These are phyloP conservation scores for Nixonia krombeini DNA, from an alignment of 1,140 invertebrate genomes.

Conservation along the genomic window DNA sequence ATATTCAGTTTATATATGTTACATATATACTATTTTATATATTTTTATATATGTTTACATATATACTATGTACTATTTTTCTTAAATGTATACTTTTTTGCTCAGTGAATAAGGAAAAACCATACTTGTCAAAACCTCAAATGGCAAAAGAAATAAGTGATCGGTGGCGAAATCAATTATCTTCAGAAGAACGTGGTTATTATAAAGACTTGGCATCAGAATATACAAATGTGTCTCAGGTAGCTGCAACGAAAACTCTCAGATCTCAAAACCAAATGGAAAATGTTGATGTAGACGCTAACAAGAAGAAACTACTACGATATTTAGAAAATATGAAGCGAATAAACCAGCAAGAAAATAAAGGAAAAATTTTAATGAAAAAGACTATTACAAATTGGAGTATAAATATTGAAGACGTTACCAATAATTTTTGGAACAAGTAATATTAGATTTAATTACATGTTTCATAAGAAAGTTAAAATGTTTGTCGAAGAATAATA, in stretches of 20 bases:
- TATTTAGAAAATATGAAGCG: constrained; percentile 31
- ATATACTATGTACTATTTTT: too few species aligned
- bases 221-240: neutral
- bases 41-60: too few species aligned
- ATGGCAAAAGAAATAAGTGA: constrained; percentile 60
- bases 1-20: neutral
- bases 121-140: constrained; percentile 61
- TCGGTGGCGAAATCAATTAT: constrained; percentile 65
- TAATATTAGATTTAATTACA: neutral
- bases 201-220: constrained; percentile 60
- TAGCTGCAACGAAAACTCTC: constrained; percentile 8
- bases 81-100: too few species aligned
- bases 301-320: constrained; percentile 30
- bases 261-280: constrained; percentile 16
- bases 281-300: constrained; percentile 10
- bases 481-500: neutral
- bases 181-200: constrained; percentile 64
- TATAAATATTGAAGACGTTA: constrained; percentile 20
- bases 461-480: neutral
- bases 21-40: neutral
- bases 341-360: constrained; percentile 19
- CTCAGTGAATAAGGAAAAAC: constrained; percentile 60
- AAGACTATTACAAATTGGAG: constrained; percentile 31
- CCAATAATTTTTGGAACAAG: constrained; percentile 20
- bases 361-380: constrained; percentile 13